Evolutionary conservation across 1,140 invertebrate genomes (phyloP), one percentile per base, ranked within the genome.

Genomic region (Drosophila kepulauana): DNA sequence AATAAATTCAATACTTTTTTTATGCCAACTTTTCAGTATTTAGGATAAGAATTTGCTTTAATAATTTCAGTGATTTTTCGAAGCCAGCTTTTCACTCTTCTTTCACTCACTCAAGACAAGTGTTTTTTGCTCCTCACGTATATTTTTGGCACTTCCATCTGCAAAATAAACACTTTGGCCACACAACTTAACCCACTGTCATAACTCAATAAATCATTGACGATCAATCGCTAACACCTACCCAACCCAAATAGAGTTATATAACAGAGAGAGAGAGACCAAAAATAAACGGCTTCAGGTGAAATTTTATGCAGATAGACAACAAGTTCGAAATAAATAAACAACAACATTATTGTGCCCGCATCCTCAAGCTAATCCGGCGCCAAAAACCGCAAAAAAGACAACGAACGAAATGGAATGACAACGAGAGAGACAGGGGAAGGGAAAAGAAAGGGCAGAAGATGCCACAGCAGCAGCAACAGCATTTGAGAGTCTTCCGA

Each of bases 361-460:
- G 86, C 85, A 89, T 89, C 86, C 85, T 88, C 86, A 77, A 89
- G 82, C 85, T 89, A 89, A 89, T 89, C 85, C 85, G 85, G 85
- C 85, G 85, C 85, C 85, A 75, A 63, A 90, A 76, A 86, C 81
- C 86, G 69, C 85, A 87, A 87, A 79, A 3, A 73, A 51, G 35
- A 78, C 25, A 20, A n/a, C 25, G 16, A 65, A 25, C 38, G 68
- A 67, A 78, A 15, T 46, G 35, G 43, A 49, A 71, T 52, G 48
- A 68, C 25, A 69, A 51, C 15, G 49, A 62, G 45, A n/a, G n/a
- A 11, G 41, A 43, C 41, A 65, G 25, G 49, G 43, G 46, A 65
- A 52, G 43, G 38, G 30, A 30, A 56, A 15, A 48, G 51, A 45
- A 43, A 25, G 30, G 30, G 65, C 30, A 56, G 51, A 45, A 43